Evolutionary conservation across 2,113 vertebrate species (phyloP).

Genomic region (Abramis brama): DNA sequence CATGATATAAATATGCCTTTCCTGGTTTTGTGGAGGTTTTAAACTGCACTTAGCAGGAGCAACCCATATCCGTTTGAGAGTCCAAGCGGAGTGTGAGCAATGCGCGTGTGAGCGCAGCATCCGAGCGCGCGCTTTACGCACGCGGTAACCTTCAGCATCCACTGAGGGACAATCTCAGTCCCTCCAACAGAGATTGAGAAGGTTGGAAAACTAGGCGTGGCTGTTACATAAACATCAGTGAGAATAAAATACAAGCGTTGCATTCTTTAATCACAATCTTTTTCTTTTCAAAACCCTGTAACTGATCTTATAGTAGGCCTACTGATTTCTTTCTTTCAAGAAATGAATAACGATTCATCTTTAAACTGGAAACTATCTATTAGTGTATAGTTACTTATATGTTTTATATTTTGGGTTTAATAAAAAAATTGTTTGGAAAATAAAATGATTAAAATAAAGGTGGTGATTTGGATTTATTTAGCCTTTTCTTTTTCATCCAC

Average conservation of each 20-base stretch:
- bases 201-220: constrained; percentile 67
- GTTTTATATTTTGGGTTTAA: neutral
- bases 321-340: neutral
- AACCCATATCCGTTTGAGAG: constrained; percentile 18
- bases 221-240: constrained; percentile 60
- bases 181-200: constrained; percentile 55
- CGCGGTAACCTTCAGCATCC: constrained; percentile 66
- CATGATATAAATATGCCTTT: neutral
- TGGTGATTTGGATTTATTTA: neutral
- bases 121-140: constrained; percentile 68
- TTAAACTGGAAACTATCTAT: neutral
- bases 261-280: neutral
- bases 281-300: neutral
- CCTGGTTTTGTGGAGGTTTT: neutral
- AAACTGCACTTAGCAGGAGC: neutral
- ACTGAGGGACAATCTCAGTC: constrained; percentile 55
- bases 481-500: neutral
- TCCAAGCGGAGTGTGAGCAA: neutral
- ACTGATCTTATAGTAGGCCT: neutral
- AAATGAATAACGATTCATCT: neutral
- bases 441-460: neutral
- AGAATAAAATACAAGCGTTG: constrained; percentile 6
- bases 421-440: neutral
- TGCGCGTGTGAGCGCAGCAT: constrained; percentile 29
- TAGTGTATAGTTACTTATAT: neutral